A percentile compares a stretch with the other conserved stretches of the same genome.
Evolutionary conservation across 2,113 vertebrate genomes (phyloP).

Genomic region (Sprattus sprattus): DNA sequence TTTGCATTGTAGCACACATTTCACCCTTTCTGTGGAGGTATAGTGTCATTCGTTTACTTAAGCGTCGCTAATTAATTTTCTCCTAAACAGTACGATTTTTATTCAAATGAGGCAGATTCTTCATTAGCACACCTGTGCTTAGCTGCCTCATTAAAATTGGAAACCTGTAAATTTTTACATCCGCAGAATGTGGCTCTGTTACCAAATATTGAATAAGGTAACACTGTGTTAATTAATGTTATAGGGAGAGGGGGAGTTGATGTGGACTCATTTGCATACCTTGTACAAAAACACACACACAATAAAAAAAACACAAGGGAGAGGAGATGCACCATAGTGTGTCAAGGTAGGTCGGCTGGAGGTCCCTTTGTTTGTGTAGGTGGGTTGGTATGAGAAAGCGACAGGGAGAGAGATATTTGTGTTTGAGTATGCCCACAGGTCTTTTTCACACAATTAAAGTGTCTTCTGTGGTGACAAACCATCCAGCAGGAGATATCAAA

Average conservation of each 20-base stretch:
- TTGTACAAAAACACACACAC: constrained; percentile 56
- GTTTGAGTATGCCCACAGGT: constrained; percentile 47
- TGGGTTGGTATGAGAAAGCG: background rate
- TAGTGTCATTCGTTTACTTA: constrained; percentile 49
- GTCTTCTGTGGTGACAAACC: constrained; percentile 19
- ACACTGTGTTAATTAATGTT: constrained; percentile 80
- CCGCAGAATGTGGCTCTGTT: constrained; percentile 68
- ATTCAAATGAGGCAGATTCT: constrained; percentile 69
- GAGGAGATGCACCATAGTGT: constrained; percentile 35
- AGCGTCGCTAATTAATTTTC: constrained; percentile 61
- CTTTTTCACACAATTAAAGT: constrained; percentile 37
- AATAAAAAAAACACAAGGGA: constrained; percentile 46
- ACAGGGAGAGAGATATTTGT: background rate
- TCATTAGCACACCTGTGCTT: constrained; percentile 76
- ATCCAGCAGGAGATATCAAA: constrained; percentile 36
- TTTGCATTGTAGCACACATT: constrained; percentile 49
- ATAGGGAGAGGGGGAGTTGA: constrained; percentile 57
- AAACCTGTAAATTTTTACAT: constrained; percentile 75
- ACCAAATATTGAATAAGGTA: constrained; percentile 78
- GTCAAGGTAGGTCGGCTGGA: constrained; percentile 16
- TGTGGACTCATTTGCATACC: constrained; percentile 67
- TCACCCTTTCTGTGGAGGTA: constrained; percentile 38
- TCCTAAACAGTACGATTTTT: constrained; percentile 60
- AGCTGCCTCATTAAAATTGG: constrained; percentile 70
- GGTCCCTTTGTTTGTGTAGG: constrained; percentile 26